Percentiles rank a stretch among this genome's conserved stretches.
These are phyloP conservation scores for Triplophysa dalaica DNA, from an alignment of 2,113 vertebrate genomes.

Conservation along the genomic window DNA sequence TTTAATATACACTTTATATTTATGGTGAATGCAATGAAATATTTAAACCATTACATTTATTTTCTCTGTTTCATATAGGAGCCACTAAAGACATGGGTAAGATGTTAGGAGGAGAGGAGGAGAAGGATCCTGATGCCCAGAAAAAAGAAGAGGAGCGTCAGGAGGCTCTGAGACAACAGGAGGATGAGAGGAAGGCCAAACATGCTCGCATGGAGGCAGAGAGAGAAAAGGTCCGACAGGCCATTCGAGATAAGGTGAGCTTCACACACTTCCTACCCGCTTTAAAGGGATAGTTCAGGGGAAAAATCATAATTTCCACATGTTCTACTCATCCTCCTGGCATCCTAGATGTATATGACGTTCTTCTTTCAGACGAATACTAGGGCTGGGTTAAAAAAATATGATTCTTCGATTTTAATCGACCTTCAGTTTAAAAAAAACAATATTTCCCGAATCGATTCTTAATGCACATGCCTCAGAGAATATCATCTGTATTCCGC, in stretches of 20 bases:
- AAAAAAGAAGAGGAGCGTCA: conserved; percentile 97
- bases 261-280: neutral
- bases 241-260: conserved; percentile 94
- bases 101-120: conserved; percentile 96
- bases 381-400: too few species aligned
- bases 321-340: too few species aligned
- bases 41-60: neutral
- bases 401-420: too few species aligned
- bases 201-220: conserved; percentile 95
- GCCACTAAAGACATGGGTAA: conserved; percentile 99
- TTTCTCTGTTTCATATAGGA: conserved; percentile 68
- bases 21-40: too few species aligned
- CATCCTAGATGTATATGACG: too few species aligned
- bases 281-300: too few species aligned
- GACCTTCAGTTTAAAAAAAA: too few species aligned
- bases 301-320: too few species aligned
- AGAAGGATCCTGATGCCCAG: conserved; percentile 94
- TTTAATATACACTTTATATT: neutral
- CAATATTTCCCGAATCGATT: too few species aligned
- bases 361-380: too few species aligned
- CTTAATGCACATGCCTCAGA: too few species aligned
- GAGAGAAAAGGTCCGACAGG: conserved; percentile 96
- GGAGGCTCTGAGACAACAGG: conserved; percentile 94
- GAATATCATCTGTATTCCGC: too few species aligned
- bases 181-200: conserved; percentile 95